A percentile compares a stretch with the other conserved stretches of the same genome.
Evolutionary conservation across 2,113 vertebrate genomes (phyloP).

Genomic region (Hippolais icterina): DNA sequence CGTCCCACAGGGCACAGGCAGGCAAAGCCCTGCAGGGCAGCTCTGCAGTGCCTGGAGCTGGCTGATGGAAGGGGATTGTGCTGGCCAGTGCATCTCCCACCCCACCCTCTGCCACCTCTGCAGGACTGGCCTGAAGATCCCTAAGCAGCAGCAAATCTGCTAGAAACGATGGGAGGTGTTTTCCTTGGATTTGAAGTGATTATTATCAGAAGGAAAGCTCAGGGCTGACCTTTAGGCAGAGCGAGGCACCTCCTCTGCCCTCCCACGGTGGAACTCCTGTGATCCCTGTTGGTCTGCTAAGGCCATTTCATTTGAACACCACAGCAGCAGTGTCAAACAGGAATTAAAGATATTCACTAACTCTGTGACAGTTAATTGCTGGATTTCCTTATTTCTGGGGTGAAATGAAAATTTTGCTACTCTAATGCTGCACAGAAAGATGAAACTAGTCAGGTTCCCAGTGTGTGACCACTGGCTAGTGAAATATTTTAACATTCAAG

Average conservation of each 20-base stretch:
- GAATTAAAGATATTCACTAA: background rate
- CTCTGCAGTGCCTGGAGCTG: background rate
- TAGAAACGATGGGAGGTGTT: fast-evolving
- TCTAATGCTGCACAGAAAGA: background rate
- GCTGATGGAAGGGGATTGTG: background rate
- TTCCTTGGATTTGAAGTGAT: background rate
- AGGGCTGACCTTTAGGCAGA: background rate
- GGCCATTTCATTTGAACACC: background rate
- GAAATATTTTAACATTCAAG: background rate
- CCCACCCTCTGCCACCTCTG: background rate
- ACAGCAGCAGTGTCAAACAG: background rate
- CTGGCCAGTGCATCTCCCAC: background rate
- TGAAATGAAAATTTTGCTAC: background rate
- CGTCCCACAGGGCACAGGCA: background rate
- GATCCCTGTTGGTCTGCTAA: background rate
- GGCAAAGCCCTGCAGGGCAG: background rate
- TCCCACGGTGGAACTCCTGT: background rate
- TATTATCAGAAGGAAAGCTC: background rate
- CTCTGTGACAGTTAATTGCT: background rate
- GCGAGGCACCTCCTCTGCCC: background rate
- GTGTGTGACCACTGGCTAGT: background rate
- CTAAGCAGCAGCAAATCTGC: background rate
- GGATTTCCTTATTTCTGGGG: background rate
- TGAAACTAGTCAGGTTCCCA: background rate
- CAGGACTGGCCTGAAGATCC: background rate